phyloP scores from a whole-genome alignment of 2,888 invertebrate species.

The Lomographa bimaculata region DNA sequence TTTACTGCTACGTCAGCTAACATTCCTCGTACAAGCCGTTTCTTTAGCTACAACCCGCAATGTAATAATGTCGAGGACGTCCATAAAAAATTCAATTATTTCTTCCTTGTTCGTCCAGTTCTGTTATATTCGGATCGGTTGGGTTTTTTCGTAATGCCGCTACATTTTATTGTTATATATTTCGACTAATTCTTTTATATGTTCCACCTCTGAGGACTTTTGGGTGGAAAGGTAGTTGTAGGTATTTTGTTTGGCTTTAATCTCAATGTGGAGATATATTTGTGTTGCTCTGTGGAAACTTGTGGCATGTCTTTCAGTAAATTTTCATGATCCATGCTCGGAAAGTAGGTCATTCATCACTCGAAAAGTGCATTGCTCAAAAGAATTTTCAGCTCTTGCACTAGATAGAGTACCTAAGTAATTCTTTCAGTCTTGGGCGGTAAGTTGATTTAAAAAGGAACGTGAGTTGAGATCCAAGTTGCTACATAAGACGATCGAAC shows the following conservation, averaged over 20 bases:
- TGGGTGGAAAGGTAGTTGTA: conserved; percentile 5
- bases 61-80: conserved; percentile 52
- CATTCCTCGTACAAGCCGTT: conserved; percentile 41
- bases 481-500: no score
- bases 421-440: no score
- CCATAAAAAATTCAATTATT: conserved; percentile 60
- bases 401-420: no score
- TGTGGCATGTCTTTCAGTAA: no score
- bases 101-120: conserved; percentile 40
- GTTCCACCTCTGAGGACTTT: conserved; percentile 23
- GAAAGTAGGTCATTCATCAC: no score
- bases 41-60: conserved; percentile 46
- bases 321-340: no score
- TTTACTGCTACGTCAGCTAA: conserved; percentile 45
- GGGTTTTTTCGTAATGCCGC: conserved; percentile 40
- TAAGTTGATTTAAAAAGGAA: no score
- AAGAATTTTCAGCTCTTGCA: no score
- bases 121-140: conserved; percentile 42
- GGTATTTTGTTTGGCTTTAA: conserved; percentile 14
- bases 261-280: no score
- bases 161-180: conserved; percentile 42
- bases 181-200: conserved; percentile 43
- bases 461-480: no score
- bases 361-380: no score
- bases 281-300: no score